Evolutionary conservation across 1,140 invertebrate species (phyloP), one percentile per base, ranked within the genome.

Genomic region (Nasonia giraulti): DNA sequence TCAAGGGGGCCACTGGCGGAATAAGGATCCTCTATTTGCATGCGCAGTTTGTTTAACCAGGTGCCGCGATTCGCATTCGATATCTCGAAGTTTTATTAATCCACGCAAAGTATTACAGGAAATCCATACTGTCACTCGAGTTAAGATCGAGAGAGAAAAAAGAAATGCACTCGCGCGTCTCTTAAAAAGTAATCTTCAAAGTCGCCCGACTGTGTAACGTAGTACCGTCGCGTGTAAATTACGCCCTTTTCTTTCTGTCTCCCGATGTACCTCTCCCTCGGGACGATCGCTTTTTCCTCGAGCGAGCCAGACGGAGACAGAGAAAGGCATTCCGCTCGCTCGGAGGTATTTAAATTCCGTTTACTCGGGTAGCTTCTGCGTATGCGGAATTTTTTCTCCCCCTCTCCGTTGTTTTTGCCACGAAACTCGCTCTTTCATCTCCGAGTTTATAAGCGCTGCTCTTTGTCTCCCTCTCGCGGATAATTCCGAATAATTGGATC

Each of bases 281-380:
- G 85, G 89, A 87, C 87, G 71, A 87, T 88, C 84, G 80, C 74
- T 90, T 86, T 88, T 85, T 78, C 82, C n/a, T 50, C 33, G 27
- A 50, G 33, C 27, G 1, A 17, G 37, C 0, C 20, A 55, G 76
- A 77, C 20, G 8, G 44, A 27, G 37, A 77, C 10, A 68, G 66
- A 74, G 74, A 37, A 79, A 75, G 20, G 55, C 78, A 37, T 40
- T 73, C 79, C 77, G 75, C 84, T 84, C 68, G 68, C 69, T 76
- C 12, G 62, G 40, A 88, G 75, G 85, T 89, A 90, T 90, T 89
- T 87, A 89, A 90, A 89, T 90, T 87, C 74, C 71, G 76, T 87
- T 89, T 87, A 87, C 82, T 89, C 40, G 62, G 74, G 66, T 50
- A 81, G 82, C 50, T 69, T 44, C 12, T 47, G 68, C 27, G 27